A percentile compares a stretch with the other conserved stretches of the same genome.
Conservation (phyloP, 2,888 invertebrate genomes). For the Anoplius nigerrimus region DNA sequence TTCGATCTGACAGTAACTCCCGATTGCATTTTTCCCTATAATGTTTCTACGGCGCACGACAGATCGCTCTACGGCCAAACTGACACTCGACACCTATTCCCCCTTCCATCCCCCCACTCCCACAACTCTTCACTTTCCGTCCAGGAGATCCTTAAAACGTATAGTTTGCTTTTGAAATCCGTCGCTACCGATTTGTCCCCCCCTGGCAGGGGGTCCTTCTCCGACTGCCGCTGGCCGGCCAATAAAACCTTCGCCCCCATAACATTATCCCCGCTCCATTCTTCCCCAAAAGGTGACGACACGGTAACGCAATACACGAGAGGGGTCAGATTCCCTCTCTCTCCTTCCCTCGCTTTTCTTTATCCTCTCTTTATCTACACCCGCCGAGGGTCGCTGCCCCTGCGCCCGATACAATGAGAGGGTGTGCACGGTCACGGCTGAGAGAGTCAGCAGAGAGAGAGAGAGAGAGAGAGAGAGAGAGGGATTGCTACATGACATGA, state of each 20-base stretch:
- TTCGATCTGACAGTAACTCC: constrained; percentile 68
- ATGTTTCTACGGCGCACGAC: constrained; percentile 58
- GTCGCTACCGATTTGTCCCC: constrained; percentile 38
- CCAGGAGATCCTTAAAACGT: background rate
- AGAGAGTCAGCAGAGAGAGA: constrained; percentile 29
- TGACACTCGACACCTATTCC: constrained; percentile 53
- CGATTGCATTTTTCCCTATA: constrained; percentile 64
- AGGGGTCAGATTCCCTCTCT: constrained; percentile 70
- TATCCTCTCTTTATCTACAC: too few species aligned
- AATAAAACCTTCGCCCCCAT: constrained; percentile 64
- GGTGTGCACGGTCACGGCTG: constrained; percentile 30
- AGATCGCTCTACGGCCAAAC: constrained; percentile 37
- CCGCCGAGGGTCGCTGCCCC: constrained; percentile 57
- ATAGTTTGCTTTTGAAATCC: constrained; percentile 47
- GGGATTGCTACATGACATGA: constrained; percentile 34
- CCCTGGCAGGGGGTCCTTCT: constrained; percentile 32
- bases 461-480: constrained; percentile 27
- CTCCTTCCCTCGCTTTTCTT: constrained; percentile 12
- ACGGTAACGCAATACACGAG: constrained; percentile 67
- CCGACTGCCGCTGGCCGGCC: constrained; percentile 57
- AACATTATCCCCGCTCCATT: constrained; percentile 62
- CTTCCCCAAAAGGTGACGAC: constrained; percentile 63
- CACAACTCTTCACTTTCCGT: background rate
- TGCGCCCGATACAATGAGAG: constrained; percentile 34
- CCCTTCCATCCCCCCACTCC: too few species aligned